A percentile compares a stretch with the other conserved stretches of the same genome.
Evolutionary conservation across 2,888 invertebrate genomes (phyloP).

Genomic region (Xylophagus ater): DNA sequence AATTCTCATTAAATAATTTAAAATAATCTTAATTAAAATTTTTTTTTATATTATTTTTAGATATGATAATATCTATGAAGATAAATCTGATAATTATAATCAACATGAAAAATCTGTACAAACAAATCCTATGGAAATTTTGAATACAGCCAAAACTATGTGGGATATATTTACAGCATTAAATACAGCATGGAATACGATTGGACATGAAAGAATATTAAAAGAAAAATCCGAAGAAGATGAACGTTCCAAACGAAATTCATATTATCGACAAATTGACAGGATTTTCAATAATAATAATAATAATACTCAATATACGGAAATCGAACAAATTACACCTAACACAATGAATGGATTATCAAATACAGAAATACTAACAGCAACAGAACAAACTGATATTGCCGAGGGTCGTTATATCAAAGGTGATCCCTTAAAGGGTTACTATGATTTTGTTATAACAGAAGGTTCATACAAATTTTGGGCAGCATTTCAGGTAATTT

Average conservation of each 20-base stretch:
- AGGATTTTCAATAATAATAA: no score
- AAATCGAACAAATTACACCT: no score
- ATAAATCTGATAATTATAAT: not conserved
- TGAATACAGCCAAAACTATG: conserved; percentile 28
- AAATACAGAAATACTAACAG: not conserved
- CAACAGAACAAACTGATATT: conserved; percentile 21
- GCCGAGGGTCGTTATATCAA: conserved; percentile 38
- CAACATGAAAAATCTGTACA: not conserved
- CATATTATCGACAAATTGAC: no score
- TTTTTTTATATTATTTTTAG: no score
- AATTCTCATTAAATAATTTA: no score
- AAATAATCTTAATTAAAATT: no score
- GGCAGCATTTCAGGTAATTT: conserved; percentile 69
- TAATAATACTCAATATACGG: no score
- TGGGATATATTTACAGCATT: conserved; percentile 33
- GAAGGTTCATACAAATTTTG: conserved; percentile 84
- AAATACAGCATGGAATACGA: conserved; percentile 28
- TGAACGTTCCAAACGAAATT: conserved; percentile 4
- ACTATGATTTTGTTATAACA: conserved; percentile 78
- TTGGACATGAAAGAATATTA: conserved; percentile 13
- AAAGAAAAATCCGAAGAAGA: not conserved
- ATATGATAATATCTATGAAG: not conserved
- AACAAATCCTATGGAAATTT: conserved; percentile 15
- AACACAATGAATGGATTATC: no score
- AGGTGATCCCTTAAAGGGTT: conserved; percentile 63